Conservation (phyloP, 1,140 invertebrate species). For the Paralvinella palmiformis region DNA sequence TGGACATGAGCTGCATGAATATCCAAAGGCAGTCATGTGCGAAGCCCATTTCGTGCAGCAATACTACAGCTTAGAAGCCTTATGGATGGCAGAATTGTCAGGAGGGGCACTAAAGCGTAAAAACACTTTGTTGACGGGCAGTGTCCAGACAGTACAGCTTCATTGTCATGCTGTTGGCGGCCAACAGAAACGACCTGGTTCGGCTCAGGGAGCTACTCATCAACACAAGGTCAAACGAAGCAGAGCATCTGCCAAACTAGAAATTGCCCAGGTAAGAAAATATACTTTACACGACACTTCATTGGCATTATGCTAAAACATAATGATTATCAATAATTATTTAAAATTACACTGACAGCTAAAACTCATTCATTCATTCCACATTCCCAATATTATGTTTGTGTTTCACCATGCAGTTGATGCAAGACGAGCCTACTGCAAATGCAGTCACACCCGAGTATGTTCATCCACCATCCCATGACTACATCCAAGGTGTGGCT, state of each 20-base stretch:
- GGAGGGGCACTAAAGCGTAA: constrained; percentile 3
- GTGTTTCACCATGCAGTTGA: too few species aligned
- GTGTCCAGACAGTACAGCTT: not conserved
- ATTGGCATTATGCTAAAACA: not conserved
- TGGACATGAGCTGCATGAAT: too few species aligned
- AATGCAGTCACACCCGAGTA: too few species aligned
- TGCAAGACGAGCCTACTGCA: too few species aligned
- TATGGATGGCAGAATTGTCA: not conserved
- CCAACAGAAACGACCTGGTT: not conserved
- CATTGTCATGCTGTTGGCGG: too few species aligned
- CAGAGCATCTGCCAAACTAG: constrained; percentile 3
- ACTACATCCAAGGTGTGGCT: too few species aligned
- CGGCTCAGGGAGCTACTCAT: not conserved
- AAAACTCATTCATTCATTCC: not conserved
- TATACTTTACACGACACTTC: not conserved
- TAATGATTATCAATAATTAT: not conserved
- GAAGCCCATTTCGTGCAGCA: not conserved
- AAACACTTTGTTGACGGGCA: not conserved
- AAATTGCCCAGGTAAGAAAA: not conserved
- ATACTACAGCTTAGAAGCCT: not conserved
- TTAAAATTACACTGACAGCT: constrained; percentile 1
- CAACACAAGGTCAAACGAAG: constrained; percentile 1
- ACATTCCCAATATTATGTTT: too few species aligned
- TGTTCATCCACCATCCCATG: too few species aligned
- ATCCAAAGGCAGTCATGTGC: too few species aligned